Base-by-base conservation (phyloP, 1,140 invertebrate genomes). In the Galleria mellonella region DNA sequence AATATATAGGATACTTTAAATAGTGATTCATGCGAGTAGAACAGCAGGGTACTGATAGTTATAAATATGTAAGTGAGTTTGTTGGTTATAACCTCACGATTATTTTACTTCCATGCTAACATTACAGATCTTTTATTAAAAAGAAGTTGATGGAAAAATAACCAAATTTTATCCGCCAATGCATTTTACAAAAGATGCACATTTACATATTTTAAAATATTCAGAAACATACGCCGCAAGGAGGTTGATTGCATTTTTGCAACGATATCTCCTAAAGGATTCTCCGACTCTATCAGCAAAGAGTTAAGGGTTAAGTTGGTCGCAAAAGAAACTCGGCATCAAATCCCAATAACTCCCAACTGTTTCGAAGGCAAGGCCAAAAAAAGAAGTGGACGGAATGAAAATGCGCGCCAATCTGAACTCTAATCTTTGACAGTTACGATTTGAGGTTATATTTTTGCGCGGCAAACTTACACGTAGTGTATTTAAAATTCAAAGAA, bases 401-500 rank as follows among this genome's bases (percentile, higher is more conserved):
- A 13, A 9, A 32, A 27, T 14, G 17, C 46, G 48, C 57, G 55
- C 52, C 46, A 62, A 62, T 38, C 35, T 43, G 31, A 11, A 6
- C 39, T 43, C 38, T 58, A 55, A 43, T 32, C 13, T 36, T 43
- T 51, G 47, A 54, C 44, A 45, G 33, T 31, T 59, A 53, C 45
- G 50, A 43, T 30, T 47, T 47, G 30, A 23, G 53, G 46, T 42
- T 59, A 54, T 47, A 13, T 39, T 55, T 52, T 54, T 41, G 30
- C 35, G 35, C 35, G 35, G 14, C 35, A 37, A 37, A 9, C 7
- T 1, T n/a, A 5, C 14, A 2, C 2, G 35, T 43, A 52, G 36
- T 45, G 45, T 51, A 64, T 72, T 78, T 76, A 78, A 74, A 78
- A 78, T 81, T 71, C 68, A 81, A 72, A 71, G 72, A 81, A 77